Conservation (phyloP, 2,888 invertebrate genomes). For the Patella caerulea region DNA sequence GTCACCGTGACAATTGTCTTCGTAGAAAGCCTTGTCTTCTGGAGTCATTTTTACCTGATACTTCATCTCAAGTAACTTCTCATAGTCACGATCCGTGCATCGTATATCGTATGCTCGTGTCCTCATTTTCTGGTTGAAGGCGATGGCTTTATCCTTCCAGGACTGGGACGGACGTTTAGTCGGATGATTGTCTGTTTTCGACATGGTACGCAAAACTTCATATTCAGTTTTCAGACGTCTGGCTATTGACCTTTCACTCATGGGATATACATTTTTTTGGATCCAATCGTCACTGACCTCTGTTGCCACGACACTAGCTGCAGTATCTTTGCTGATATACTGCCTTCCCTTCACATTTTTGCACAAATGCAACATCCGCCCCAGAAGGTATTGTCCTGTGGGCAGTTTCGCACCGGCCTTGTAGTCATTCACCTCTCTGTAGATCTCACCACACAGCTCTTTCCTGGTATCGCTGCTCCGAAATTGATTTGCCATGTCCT, state of each 20-base stretch:
- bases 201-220: neutral
- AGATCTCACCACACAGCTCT: neutral
- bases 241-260: neutral
- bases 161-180: neutral
- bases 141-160: no score
- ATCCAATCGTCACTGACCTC: neutral
- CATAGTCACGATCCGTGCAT: neutral
- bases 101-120: constrained; percentile 7
- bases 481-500: neutral
- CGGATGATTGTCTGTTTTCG: neutral
- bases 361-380: no score
- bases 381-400: no score
- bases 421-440: neutral
- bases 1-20: constrained; percentile 11
- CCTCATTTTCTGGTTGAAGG: neutral
- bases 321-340: no score
- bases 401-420: no score
- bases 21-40: neutral
- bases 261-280: constrained; percentile 3
- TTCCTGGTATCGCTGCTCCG: neutral
- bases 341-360: no score
- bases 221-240: neutral
- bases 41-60: neutral
- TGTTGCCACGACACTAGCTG: no score
- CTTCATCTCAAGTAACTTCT: neutral